Percentiles rank a stretch among this genome's conserved stretches.
Conservation (phyloP, 30 jellyfish, hydroid and myxozoan genomes). For the Morbakka virulenta region DNA sequence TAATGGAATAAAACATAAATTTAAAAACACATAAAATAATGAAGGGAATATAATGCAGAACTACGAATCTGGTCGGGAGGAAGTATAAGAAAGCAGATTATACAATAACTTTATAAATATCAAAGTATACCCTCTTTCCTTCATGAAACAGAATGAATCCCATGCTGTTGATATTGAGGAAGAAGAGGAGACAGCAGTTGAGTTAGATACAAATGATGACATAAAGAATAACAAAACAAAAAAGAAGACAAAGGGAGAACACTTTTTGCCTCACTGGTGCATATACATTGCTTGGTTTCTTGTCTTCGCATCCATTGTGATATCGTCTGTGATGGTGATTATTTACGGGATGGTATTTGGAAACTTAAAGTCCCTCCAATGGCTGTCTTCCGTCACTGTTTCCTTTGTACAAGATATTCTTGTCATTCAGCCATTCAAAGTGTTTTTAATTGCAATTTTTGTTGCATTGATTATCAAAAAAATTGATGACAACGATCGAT, state of each 20-base stretch:
- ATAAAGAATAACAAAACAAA: neutral
- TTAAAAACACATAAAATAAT: too few relatives aligned
- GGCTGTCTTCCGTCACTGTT: conserved; percentile 72
- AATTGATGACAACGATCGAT: conserved; percentile 70
- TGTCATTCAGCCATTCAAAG: conserved; percentile 89
- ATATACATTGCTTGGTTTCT: conserved; percentile 79
- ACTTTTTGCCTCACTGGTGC: conserved; percentile 88
- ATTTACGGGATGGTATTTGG: conserved; percentile 94
- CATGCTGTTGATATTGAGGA: neutral
- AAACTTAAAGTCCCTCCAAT: conserved; percentile 71
- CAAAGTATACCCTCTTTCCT: too few relatives aligned
- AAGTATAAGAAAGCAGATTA: too few relatives aligned
- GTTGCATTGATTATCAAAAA: conserved; percentile 75
- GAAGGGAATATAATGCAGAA: too few relatives aligned
- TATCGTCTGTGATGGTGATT: conserved; percentile 74
- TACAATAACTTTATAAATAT: too few relatives aligned
- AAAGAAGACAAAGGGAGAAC: conserved; percentile 49
- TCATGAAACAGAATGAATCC: neutral
- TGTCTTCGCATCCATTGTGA: conserved; percentile 34
- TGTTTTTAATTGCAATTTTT: conserved; percentile 68
- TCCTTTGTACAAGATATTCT: conserved; percentile 72
- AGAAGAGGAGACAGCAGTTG: neutral
- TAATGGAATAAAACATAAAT: too few relatives aligned
- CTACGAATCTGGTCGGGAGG: too few relatives aligned
- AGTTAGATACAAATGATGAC: neutral